Evolutionary conservation across 2,888 invertebrate species (phyloP).

Genomic region (Folsomia manolachei): DNA sequence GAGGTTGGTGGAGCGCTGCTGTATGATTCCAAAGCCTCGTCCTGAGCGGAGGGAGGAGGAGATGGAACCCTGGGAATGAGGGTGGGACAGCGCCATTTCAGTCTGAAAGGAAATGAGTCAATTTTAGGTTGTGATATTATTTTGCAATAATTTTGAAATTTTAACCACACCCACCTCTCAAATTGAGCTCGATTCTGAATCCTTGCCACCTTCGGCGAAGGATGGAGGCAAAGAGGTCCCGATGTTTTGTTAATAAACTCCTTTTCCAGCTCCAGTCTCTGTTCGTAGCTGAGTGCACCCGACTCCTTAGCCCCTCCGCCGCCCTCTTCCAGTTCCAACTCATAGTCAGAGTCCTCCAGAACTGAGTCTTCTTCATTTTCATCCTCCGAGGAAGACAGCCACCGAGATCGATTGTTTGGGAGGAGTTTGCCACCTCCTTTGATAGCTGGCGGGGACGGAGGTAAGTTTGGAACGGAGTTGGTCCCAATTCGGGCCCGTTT

Average conservation of each 20-base stretch:
- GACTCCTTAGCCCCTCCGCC: slow-evolving; percentile 10
- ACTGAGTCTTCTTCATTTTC: slow-evolving; percentile 17
- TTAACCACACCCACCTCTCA: slow-evolving; percentile 59
- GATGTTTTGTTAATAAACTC: slow-evolving; percentile 80
- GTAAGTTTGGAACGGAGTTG: too few relatives aligned
- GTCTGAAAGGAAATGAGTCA: too few relatives aligned
- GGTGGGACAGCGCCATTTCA: not conserved
- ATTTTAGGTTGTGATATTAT: too few relatives aligned
- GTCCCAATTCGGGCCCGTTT: too few relatives aligned
- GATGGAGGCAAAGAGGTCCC: slow-evolving; percentile 84
- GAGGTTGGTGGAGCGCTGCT: too few relatives aligned
- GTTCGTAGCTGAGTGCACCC: slow-evolving; percentile 68
- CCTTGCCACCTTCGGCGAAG: slow-evolving; percentile 75
- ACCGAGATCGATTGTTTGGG: slow-evolving; percentile 13
- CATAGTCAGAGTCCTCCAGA: slow-evolving; percentile 30
- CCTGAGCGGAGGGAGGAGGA: not conserved
- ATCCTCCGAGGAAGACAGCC: slow-evolving; percentile 6
- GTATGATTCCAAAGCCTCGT: slow-evolving; percentile 11
- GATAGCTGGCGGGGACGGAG: too few relatives aligned
- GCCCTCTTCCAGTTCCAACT: slow-evolving; percentile 28
- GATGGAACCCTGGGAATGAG: not conserved
- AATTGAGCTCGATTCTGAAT: slow-evolving; percentile 73
- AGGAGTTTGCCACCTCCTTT: slow-evolving; percentile 18
- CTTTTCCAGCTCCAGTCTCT: slow-evolving; percentile 75
- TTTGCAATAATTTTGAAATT: slow-evolving; percentile 16